Base-by-base conservation (phyloP, 2,797 vertebrate genomes). In the Rhinophrynus dorsalis region DNA sequence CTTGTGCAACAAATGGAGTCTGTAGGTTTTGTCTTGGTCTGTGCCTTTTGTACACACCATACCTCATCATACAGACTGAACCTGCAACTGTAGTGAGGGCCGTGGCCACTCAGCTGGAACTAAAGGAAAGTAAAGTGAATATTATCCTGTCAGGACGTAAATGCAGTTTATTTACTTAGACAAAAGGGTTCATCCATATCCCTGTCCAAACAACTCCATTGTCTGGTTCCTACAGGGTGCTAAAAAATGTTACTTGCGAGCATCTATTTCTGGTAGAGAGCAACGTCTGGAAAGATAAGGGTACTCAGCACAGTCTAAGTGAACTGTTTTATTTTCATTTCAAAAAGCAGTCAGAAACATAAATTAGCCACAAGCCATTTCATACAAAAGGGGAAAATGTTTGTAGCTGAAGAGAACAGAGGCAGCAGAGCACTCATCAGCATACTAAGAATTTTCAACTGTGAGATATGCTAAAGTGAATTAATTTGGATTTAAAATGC, bases 401-500 rank as follows among this genome's bases (percentile, higher is more conserved):
- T 91, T 92, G 88, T 90, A 91, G 87, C 87, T 81, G 86, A 86
- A 85, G 89, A 90, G 89, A 90, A 91, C 88, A 85, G 87, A 83
- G 76, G 83, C 85, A 82, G 78, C 78, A 85, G 88, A 89, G 89
- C 90, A 84, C 91, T 95, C 94, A 95, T 96, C 92, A 94, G 92
- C 91, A 96, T 97, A 94, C 95, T 88, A 91, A 93, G 88, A 92
- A 82, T 90, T 91, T 93, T 89, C 82, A 89, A 79, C 91, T 92
- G 93, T 90, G 92, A 94, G 95, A 96, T 96, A 96, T 92, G 93
- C 92, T 93, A 94, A 96, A 95, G 93, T 95, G 96, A 98, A 98
- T 99, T 98, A 96, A 99, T 99, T 96, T 97, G 96, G 94, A 98
- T 99, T 96, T 96, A 94, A 96, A 92, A 97, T 98, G 95, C 95